phyloP scores from a whole-genome alignment of 2,888 invertebrate species.

The Mesorhabditis belari region DNA sequence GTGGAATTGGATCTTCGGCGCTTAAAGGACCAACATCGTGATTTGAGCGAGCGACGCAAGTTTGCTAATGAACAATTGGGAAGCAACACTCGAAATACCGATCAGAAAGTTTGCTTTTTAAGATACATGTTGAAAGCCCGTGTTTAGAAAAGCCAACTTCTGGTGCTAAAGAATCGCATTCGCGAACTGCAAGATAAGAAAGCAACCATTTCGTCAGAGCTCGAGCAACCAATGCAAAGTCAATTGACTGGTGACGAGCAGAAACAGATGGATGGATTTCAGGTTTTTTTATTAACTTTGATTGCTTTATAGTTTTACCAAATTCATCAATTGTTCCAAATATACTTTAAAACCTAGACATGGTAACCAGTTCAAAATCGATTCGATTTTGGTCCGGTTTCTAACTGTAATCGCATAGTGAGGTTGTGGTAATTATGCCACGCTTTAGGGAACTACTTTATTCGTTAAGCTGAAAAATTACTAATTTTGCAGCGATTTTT shows the following conservation, averaged over 20 bases:
- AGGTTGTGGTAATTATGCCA: too few species aligned
- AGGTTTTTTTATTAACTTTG: too few species aligned
- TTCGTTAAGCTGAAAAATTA: too few species aligned
- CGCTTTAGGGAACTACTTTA: too few species aligned
- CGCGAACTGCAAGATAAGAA: slow-evolving; percentile 35
- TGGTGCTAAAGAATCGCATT: slow-evolving; percentile 24
- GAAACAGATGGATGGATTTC: slow-evolving; percentile 78
- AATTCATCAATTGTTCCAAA: too few species aligned
- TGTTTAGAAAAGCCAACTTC: slow-evolving; percentile 30
- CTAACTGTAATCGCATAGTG: too few species aligned
- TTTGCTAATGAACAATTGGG: slow-evolving; percentile 24
- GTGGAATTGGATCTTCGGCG: slow-evolving; percentile 29
- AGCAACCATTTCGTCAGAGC: slow-evolving; percentile 19
- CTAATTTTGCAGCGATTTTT: too few species aligned
- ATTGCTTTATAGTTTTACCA: too few species aligned
- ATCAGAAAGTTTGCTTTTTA: too few species aligned
- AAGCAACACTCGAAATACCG: slow-evolving; percentile 12
- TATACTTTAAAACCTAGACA: too few species aligned
- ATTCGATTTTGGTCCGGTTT: too few species aligned
- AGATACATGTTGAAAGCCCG: neutral
- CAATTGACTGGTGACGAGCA: slow-evolving; percentile 88
- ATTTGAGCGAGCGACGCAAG: slow-evolving; percentile 20
- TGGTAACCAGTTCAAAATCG: too few species aligned
- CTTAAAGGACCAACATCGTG: slow-evolving; percentile 24
- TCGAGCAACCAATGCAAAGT: slow-evolving; percentile 79